phyloP scores from a whole-genome alignment of 2,113 vertebrate species.

The Scatophagus argus region DNA sequence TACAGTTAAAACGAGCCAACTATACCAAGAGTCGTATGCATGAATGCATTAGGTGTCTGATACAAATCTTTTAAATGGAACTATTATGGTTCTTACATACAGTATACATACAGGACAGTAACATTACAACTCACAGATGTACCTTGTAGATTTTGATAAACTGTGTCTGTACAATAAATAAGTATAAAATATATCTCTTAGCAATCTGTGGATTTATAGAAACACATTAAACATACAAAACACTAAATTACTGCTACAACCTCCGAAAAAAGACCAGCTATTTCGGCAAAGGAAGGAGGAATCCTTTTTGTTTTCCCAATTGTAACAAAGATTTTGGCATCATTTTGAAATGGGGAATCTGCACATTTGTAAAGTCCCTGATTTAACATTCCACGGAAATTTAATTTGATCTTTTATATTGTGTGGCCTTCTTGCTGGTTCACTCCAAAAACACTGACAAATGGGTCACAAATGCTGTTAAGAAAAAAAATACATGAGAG shows the following conservation, averaged over 20 bases:
- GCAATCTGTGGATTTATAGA: slow-evolving; percentile 86
- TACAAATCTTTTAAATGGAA: slow-evolving; percentile 46
- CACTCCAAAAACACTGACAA: slow-evolving; percentile 48
- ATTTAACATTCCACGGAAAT: slow-evolving; percentile 21
- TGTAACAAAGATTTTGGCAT: slow-evolving; percentile 23
- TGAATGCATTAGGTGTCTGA: slow-evolving; percentile 34
- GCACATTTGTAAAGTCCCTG: slow-evolving; percentile 31
- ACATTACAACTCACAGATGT: slow-evolving; percentile 78
- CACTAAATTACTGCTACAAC: slow-evolving; percentile 80
- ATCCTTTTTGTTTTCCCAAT: slow-evolving; percentile 53
- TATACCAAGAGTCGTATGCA: slow-evolving; percentile 64
- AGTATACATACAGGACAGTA: slow-evolving; percentile 69
- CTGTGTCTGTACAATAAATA: slow-evolving; percentile 95
- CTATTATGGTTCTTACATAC: slow-evolving; percentile 64
- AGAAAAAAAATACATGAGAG: slow-evolving; percentile 36
- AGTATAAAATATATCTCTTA: slow-evolving; percentile 97
- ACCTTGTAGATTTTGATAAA: slow-evolving; percentile 73
- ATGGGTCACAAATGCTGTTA: slow-evolving; percentile 62
- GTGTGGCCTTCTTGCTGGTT: slow-evolving; percentile 63
- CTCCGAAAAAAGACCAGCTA: slow-evolving; percentile 96
- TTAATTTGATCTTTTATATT: slow-evolving; percentile 1
- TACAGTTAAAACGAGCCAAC: slow-evolving; percentile 65
- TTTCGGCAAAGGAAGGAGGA: slow-evolving; percentile 86
- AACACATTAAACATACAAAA: slow-evolving; percentile 84
- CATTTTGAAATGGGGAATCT: slow-evolving; percentile 36